Evolutionary conservation across 2,888 invertebrate species (phyloP), one percentile per base, ranked within the genome.

Genomic region (Tachina fera): DNA sequence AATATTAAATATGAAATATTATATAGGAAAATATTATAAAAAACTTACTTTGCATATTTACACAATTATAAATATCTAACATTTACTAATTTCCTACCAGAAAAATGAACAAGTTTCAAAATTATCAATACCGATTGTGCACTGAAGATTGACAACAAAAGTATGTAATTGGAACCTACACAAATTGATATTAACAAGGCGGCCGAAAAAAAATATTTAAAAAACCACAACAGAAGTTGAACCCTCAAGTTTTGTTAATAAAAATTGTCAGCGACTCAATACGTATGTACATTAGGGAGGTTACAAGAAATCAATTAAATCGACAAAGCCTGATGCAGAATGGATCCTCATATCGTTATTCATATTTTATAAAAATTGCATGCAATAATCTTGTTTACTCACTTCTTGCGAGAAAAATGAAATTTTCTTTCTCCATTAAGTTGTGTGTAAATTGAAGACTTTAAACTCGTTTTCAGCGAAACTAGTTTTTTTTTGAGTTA

Each of bases 21-120:
- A 0, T 31, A 19, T 63, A 75, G 11, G 49, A 31, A 22, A 45
- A 43, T 9, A 14, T 31, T 47, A 45, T 76, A 47, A 49, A 47
- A 67, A 49, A 13, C 58, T 51, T 19, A 75, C 19, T 82, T 61
- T 82, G 56, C 70, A 51, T 63, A 56, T 39, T 43, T 19, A 53
- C 19, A 56, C 45, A 43, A 75, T 22, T 51, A 31, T 31, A 31
- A 31, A 31, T 31, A 31, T 31, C 1, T 1, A 2, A 8, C 51
- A 8, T n/a, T 53, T 41, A 61, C 13, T 39, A 58, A 72, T 31
- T 72, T n/a, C 47, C 16, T 31, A n/a, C 11, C 22, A 47, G 47
- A 76, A 76, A 56, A 14, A 39, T 31, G 56, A 67, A 76, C n/a
- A 60, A n/a, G 47, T 68, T 70, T 71, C 11, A 65, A 70, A 70